These are phyloP conservation scores for Urechis unicinctus DNA, from an alignment of 2,888 invertebrate genomes.

Conservation along the genomic window DNA sequence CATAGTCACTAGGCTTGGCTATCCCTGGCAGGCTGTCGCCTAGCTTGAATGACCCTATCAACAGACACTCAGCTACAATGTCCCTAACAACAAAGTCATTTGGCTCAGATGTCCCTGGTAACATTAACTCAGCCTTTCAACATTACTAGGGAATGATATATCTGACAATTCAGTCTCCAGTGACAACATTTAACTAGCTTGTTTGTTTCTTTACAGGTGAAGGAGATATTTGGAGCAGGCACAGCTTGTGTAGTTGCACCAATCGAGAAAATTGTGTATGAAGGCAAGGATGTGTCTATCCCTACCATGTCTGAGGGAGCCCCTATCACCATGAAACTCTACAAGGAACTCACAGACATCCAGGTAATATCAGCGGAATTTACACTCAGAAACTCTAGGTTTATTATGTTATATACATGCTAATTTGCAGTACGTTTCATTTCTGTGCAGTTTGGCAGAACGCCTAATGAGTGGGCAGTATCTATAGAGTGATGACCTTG, in stretches of 20 bases:
- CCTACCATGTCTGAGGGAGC: constrained; percentile 60
- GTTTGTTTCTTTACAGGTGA: constrained; percentile 60
- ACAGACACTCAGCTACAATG: too few relatives aligned
- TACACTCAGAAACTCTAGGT: neutral
- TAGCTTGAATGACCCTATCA: too few relatives aligned
- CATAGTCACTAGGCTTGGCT: too few relatives aligned
- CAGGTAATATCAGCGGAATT: constrained; percentile 55
- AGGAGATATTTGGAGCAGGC: constrained; percentile 96
- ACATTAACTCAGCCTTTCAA: neutral
- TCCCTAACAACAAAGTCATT: too few relatives aligned
- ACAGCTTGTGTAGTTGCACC: constrained; percentile 95
- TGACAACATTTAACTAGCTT: neutral
- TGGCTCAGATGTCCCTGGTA: too few relatives aligned
- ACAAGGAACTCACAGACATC: constrained; percentile 74
- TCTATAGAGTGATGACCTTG: neutral
- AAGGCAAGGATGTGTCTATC: constrained; percentile 53
- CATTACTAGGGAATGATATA: neutral
- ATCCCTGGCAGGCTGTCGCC: too few relatives aligned
- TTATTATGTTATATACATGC: neutral
- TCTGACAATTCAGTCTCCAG: neutral
- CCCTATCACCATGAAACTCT: constrained; percentile 64
- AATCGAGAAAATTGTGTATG: constrained; percentile 75
- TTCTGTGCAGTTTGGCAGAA: constrained; percentile 8
- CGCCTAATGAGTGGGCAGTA: constrained; percentile 2
- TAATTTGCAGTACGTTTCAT: too few relatives aligned